These are phyloP conservation scores for Conus canariensis DNA, from an alignment of 2,888 invertebrate genomes.

Conservation along the genomic window DNA sequence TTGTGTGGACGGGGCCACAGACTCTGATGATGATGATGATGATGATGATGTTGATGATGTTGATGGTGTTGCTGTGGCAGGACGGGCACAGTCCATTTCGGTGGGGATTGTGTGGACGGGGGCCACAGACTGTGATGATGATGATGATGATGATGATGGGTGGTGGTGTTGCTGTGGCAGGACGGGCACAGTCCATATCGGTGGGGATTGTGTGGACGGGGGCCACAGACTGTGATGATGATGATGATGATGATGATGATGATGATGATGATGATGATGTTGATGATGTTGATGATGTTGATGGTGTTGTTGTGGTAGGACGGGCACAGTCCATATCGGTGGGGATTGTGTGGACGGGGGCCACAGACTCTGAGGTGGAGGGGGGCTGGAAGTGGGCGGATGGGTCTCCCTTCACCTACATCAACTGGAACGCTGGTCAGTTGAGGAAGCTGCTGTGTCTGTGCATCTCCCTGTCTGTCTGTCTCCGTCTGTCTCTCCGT, in stretches of 20 bases:
- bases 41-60: neutral
- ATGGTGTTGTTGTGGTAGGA: constrained; percentile 46
- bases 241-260: constrained; percentile 13
- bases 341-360: constrained; percentile 65
- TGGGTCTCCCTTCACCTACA: constrained; percentile 64
- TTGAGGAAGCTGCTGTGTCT: neutral
- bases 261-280: neutral
- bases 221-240: constrained; percentile 60
- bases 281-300: neutral
- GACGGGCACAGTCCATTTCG: constrained; percentile 52
- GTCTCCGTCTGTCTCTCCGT: neutral
- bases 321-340: constrained; percentile 54
- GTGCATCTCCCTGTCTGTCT: neutral
- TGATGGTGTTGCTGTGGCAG: constrained; percentile 44
- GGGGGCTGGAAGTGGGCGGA: constrained; percentile 70
- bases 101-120: constrained; percentile 65
- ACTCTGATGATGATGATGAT: constrained; percentile 6
- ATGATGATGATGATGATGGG: neutral
- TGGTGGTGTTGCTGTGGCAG: constrained; percentile 41
- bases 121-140: constrained; percentile 59
- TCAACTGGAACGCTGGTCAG: constrained; percentile 65
- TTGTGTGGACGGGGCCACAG: too few species aligned
- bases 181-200: constrained; percentile 52
- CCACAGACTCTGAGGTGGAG: constrained; percentile 62
- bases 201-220: constrained; percentile 65